A percentile compares a stretch with the other conserved stretches of the same genome.
Evolutionary conservation across 2,113 vertebrate species (phyloP).

Genomic region (Diphyllodes magnificus): DNA sequence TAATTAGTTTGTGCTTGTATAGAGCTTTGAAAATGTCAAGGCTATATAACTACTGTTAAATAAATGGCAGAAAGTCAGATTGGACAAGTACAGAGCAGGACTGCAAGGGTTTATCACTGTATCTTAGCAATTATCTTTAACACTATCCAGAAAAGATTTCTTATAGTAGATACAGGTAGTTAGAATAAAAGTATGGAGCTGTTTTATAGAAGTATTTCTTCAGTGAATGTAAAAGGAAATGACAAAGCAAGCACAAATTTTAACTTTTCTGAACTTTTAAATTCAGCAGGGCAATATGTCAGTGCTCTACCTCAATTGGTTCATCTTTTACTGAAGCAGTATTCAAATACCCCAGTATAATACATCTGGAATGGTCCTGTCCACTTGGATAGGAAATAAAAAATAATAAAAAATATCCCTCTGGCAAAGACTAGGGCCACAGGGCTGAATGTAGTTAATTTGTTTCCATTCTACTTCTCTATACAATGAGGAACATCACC

Average conservation of each 20-base stretch:
- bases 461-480: neutral
- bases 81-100: conserved; percentile 15
- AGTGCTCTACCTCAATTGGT: neutral
- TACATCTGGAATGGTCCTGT: neutral
- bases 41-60: conserved; percentile 49
- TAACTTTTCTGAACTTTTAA: neutral
- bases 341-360: neutral
- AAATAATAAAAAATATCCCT: neutral
- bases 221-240: neutral
- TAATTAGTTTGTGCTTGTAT: conserved; percentile 59
- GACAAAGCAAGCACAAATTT: neutral
- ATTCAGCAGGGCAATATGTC: neutral
- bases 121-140: neutral
- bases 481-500: neutral
- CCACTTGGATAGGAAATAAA: neutral
- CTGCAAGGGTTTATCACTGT: neutral
- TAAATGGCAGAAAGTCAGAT: conserved; percentile 32
- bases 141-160: neutral
- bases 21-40: conserved; percentile 58
- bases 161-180: neutral
- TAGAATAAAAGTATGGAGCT: neutral
- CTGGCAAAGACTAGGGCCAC: neutral
- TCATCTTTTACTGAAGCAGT: neutral
- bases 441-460: neutral
- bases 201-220: neutral